Evolutionary conservation across 1,140 invertebrate species (phyloP).

Genomic region (Atta colombica): DNA sequence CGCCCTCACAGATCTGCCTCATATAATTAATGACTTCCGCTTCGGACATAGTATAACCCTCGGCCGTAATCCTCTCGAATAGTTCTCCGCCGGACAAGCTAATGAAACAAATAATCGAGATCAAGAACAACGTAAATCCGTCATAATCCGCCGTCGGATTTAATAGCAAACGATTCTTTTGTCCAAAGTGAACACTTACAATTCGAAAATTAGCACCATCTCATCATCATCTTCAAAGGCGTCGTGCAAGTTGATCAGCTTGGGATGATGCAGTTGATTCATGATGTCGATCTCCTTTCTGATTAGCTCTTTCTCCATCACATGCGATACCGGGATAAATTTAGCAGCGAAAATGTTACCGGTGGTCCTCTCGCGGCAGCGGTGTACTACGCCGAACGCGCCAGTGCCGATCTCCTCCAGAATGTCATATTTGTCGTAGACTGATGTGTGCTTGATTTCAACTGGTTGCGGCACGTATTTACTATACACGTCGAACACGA

Average conservation of each 20-base stretch:
- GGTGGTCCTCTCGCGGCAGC: conserved; percentile 97
- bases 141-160: neutral
- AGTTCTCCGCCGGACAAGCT: conserved; percentile 99
- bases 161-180: neutral
- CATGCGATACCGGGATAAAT: conserved; percentile 98
- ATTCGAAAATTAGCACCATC: conserved; percentile 99
- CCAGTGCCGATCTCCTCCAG: conserved; percentile 99
- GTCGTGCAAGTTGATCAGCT: conserved; percentile 99
- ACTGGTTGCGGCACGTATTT: conserved; percentile 98
- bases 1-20: conserved; percentile 99
- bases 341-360: conserved; percentile 99
- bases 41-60: conserved; percentile 99
- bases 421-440: conserved; percentile 99
- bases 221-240: conserved; percentile 99
- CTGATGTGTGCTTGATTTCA: conserved; percentile 97
- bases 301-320: conserved; percentile 98
- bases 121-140: neutral
- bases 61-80: conserved; percentile 99
- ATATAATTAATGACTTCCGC: conserved; percentile 99
- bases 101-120: conserved; percentile 51
- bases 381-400: conserved; percentile 99
- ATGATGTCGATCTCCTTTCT: conserved; percentile 99
- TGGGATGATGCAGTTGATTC: conserved; percentile 99
- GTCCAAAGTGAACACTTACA: conserved; percentile 90
- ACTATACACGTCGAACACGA: conserved; percentile 98